Percentiles rank a stretch among this genome's conserved stretches.
phyloP scores from a whole-genome alignment of 2,888 invertebrate genomes.

The Salticus scenicus region DNA sequence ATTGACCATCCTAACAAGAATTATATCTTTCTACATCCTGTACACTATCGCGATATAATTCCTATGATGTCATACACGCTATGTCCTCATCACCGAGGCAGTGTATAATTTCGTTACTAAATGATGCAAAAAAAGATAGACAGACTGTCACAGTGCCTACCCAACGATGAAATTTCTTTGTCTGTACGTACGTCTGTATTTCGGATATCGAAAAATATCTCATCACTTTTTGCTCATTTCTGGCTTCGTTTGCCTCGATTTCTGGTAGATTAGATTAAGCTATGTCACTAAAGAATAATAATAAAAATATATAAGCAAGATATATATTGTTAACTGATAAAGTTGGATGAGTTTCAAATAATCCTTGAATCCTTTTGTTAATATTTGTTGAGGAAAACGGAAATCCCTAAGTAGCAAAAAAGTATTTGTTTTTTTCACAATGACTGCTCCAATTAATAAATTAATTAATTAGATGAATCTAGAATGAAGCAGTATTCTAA shows the following conservation, averaged over 20 bases:
- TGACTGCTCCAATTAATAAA: no score
- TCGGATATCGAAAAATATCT: background rate
- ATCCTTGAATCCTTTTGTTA: background rate
- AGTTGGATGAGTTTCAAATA: background rate
- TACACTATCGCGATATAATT: background rate
- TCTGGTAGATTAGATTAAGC: background rate
- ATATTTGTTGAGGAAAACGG: background rate
- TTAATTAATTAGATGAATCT: no score
- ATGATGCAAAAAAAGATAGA: slow-evolving; percentile 53
- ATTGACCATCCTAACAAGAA: background rate
- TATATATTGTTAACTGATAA: background rate
- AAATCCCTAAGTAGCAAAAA: no score
- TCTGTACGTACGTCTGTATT: slow-evolving; percentile 18
- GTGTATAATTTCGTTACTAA: slow-evolving; percentile 57
- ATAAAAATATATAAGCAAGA: background rate
- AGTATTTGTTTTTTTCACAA: no score
- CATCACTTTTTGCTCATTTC: background rate
- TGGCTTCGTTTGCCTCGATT: background rate
- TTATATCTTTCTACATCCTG: slow-evolving; percentile 7
- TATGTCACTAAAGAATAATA: background rate
- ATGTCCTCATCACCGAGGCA: slow-evolving; percentile 9
- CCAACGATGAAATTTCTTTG: slow-evolving; percentile 52
- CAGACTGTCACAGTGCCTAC: slow-evolving; percentile 49
- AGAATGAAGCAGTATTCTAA: no score
- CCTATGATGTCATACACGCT: slow-evolving; percentile 32